Conservation (phyloP, 2,888 invertebrate species). For the Callosobruchus maculatus region DNA sequence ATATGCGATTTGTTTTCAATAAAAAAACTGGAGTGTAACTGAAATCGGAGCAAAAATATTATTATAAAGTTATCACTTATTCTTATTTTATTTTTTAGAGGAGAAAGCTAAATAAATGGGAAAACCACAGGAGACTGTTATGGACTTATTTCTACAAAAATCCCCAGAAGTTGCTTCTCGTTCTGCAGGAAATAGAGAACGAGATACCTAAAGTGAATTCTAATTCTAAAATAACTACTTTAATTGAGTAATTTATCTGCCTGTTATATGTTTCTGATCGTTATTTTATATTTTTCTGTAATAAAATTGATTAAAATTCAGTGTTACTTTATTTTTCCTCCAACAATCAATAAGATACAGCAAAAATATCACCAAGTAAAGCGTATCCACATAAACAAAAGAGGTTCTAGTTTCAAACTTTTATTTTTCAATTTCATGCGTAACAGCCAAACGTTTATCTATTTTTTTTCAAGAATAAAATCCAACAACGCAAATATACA, state of each 20-base stretch:
- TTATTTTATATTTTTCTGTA: neutral
- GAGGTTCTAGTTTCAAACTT: slow-evolving; percentile 10
- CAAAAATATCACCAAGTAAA: no score
- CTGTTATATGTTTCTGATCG: neutral
- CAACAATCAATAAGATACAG: no score
- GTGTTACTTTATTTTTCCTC: no score
- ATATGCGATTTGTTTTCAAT: no score
- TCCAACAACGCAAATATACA: slow-evolving; percentile 20
- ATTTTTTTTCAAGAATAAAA: slow-evolving; percentile 22
- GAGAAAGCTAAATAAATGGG: neutral
- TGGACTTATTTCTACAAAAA: neutral
- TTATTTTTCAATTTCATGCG: slow-evolving; percentile 32
- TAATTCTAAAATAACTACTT: neutral
- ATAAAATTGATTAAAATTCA: no score
- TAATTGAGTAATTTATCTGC: neutral
- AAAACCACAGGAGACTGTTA: neutral
- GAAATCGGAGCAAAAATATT: no score
- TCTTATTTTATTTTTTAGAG: neutral
- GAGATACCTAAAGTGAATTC: neutral
- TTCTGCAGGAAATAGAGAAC: neutral
- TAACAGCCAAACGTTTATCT: slow-evolving; percentile 30
- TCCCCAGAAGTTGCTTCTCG: neutral
- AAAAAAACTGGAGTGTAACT: no score
- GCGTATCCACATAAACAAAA: no score
- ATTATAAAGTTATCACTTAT: no score